Evolutionary conservation across 2,888 invertebrate genomes (phyloP).

Genomic region (Toxonevra muliebris): DNA sequence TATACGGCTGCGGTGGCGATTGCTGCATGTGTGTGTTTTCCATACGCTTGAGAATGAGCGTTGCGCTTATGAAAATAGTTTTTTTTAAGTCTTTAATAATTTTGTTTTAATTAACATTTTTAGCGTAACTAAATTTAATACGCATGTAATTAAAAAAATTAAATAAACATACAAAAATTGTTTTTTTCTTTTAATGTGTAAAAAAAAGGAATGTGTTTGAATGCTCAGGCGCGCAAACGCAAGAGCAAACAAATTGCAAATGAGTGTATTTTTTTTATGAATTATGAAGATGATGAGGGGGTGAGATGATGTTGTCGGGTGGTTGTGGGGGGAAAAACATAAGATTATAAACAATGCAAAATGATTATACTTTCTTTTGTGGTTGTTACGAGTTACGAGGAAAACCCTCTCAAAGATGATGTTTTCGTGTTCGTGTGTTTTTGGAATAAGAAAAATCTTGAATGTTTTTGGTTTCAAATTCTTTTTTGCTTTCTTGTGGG

Average conservation of each 20-base stretch:
- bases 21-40: neutral
- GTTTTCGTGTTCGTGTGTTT: conserved; percentile 14
- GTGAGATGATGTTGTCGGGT: neutral
- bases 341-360: neutral
- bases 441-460: conserved; percentile 21
- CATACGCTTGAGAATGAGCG: conserved; percentile 2
- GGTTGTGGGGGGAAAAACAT: neutral
- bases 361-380: neutral
- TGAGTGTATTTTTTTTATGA: neutral
- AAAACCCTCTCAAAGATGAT: no score
- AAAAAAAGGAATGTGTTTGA: conserved; percentile 20
- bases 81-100: conserved; percentile 30
- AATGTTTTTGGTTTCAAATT: conserved; percentile 18
- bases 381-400: conserved; percentile 31
- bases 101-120: conserved; percentile 56
- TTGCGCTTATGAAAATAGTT: conserved; percentile 29
- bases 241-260: neutral
- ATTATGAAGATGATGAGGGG: neutral
- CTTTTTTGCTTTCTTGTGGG: conserved; percentile 14
- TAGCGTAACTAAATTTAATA: conserved; percentile 49
- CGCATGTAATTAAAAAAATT: conserved; percentile 43
- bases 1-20: neutral
- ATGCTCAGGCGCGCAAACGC: neutral
- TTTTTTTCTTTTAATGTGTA: conserved; percentile 21
- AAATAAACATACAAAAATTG: conserved; percentile 29